Conservation (phyloP, 1,140 invertebrate genomes). For the Caenorhabditis brenneri region DNA sequence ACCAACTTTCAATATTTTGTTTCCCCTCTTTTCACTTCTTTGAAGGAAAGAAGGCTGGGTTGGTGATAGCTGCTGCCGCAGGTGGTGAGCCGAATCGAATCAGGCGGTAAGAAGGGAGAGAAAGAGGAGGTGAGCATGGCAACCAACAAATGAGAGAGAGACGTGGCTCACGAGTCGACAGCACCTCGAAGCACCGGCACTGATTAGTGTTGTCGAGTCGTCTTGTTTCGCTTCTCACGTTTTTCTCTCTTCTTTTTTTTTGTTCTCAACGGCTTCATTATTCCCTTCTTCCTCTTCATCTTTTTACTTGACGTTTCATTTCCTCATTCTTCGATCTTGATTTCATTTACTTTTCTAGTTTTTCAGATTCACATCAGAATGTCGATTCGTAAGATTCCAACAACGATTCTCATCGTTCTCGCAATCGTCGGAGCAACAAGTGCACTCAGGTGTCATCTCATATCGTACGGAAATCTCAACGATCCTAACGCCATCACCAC, state of each 20-base stretch:
- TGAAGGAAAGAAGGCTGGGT: neutral
- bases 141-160: neutral
- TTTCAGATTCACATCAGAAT: neutral
- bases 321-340: neutral
- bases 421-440: neutral
- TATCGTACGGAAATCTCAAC: neutral
- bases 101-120: constrained; percentile 7
- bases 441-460: neutral
- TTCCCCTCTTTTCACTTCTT: neutral
- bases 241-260: neutral
- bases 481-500: constrained; percentile 6
- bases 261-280: neutral
- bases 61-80: constrained; percentile 5
- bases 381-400: neutral
- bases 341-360: neutral
- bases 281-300: neutral
- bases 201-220: constrained; percentile 14
- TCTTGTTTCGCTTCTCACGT: neutral
- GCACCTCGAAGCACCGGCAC: neutral
- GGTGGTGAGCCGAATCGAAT: constrained; percentile 29
- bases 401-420: neutral
- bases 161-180: neutral
- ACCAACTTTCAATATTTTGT: neutral
- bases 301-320: neutral
- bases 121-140: constrained; percentile 22